Evolutionary conservation across 2,888 invertebrate species (phyloP).

Genomic region (Drosophila austrosaltans): DNA sequence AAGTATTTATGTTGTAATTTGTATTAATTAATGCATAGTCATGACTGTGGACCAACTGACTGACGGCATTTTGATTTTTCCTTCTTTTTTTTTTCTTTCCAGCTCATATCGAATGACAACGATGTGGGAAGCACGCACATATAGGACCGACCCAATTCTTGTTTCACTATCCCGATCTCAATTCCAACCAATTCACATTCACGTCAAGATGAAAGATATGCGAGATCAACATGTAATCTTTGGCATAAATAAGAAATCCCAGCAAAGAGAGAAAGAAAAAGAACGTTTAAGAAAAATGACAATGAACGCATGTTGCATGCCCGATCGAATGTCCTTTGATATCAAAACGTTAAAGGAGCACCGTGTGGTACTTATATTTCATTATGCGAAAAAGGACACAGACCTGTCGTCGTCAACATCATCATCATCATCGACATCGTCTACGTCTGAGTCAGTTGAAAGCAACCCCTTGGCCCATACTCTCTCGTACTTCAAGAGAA

Average conservation of each 20-base stretch:
- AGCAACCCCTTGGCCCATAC: conserved; percentile 41
- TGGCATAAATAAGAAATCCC: conserved; percentile 64
- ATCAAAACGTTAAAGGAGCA: conserved; percentile 68
- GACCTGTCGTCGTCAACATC: conserved; percentile 64
- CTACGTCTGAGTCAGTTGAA: conserved; percentile 58
- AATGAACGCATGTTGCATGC: conserved; percentile 77
- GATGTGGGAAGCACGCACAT: conserved; percentile 79
- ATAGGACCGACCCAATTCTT: background rate
- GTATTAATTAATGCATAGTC: conserved; percentile 68
- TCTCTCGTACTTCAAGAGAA: conserved; percentile 63
- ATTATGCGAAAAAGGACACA: conserved; percentile 71
- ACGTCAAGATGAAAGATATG: conserved; percentile 77
- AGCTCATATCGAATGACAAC: conserved; percentile 75
- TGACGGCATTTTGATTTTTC: conserved; percentile 77
- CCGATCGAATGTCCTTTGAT: conserved; percentile 76
- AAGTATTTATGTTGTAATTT: conserved; percentile 27
- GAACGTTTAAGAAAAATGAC: conserved; percentile 68
- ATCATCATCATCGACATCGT: conserved; percentile 16
- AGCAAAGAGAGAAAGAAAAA: conserved; percentile 1
- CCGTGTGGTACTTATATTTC: conserved; percentile 70
- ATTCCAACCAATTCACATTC: conserved; percentile 21
- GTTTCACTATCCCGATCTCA: conserved; percentile 21
- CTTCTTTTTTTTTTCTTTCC: conserved; percentile 26
- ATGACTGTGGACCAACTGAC: conserved; percentile 63
- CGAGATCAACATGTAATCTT: conserved; percentile 81